phyloP scores from a whole-genome alignment of 2,113 vertebrate genomes.

The Neodontobutis hainanensis region DNA sequence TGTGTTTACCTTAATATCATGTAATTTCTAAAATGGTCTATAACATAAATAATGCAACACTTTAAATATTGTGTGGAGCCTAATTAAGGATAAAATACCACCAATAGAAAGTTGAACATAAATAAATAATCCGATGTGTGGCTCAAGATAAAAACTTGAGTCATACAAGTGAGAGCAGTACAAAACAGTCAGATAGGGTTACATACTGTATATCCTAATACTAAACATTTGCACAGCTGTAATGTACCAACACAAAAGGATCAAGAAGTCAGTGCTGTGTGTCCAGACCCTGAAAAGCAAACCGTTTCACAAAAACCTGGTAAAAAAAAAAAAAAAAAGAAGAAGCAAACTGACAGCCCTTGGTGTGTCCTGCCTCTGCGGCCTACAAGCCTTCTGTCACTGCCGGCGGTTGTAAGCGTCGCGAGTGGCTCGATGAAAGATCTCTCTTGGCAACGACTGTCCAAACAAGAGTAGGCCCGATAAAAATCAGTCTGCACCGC shows the following conservation, averaged over 20 bases:
- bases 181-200: too few species aligned
- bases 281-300: background rate
- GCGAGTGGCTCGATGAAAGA: constrained; percentile 57
- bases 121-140: too few species aligned
- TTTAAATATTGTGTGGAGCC: too few species aligned
- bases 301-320: constrained; percentile 5
- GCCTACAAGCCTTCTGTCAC: constrained; percentile 44
- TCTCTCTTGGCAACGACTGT: constrained; percentile 45
- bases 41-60: too few species aligned
- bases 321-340: constrained; percentile 1
- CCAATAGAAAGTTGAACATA: too few species aligned
- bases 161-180: too few species aligned
- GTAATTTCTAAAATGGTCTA: too few species aligned
- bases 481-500: constrained; percentile 31
- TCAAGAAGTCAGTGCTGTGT: background rate
- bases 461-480: constrained; percentile 47
- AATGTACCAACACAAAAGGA: background rate
- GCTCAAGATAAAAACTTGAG: too few species aligned
- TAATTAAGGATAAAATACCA: too few species aligned
- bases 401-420: constrained; percentile 25
- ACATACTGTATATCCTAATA: too few species aligned
- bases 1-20: too few species aligned
- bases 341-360: background rate
- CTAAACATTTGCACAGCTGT: too few species aligned
- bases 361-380: constrained; percentile 8